These are phyloP conservation scores for Alloplasta piceator DNA, from an alignment of 2,888 invertebrate species.

Conservation along the genomic window DNA sequence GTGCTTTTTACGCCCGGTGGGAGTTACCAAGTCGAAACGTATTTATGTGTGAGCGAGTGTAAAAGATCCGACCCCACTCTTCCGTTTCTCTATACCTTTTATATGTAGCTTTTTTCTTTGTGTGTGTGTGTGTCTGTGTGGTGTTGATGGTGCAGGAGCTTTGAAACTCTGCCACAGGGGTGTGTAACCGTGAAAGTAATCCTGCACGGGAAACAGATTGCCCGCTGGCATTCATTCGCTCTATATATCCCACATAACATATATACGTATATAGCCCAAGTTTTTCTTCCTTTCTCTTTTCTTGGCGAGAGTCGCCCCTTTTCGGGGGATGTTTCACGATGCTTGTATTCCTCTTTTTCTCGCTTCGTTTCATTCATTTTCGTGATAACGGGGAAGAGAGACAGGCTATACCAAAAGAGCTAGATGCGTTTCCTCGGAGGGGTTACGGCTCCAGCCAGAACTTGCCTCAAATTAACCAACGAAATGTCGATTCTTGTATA, in stretches of 20 bases:
- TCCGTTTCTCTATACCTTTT: constrained; percentile 5
- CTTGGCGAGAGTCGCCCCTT: constrained; percentile 75
- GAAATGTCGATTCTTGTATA: constrained; percentile 46
- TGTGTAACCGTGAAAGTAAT: constrained; percentile 81
- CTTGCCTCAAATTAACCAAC: constrained; percentile 44
- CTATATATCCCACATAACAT: constrained; percentile 5
- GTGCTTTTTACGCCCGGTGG: constrained; percentile 73
- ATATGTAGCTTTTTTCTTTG: background rate
- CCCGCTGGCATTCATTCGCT: constrained; percentile 77
- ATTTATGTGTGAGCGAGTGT: constrained; percentile 17
- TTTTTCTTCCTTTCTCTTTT: constrained; percentile 82
- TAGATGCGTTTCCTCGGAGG: constrained; percentile 45
- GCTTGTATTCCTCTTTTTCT: constrained; percentile 56
- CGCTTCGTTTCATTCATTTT: constrained; percentile 63
- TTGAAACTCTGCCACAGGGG: constrained; percentile 75
- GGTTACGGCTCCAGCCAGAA: constrained; percentile 25
- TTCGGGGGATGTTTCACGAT: constrained; percentile 68
- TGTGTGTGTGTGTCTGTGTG: constrained; percentile 46
- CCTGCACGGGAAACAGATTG: constrained; percentile 82
- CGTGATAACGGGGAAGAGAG: constrained; percentile 45
- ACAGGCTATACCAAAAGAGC: constrained; percentile 23
- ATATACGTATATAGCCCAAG: constrained; percentile 19
- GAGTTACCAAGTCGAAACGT: constrained; percentile 64
- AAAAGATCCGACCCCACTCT: constrained; percentile 6
- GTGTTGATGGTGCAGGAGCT: constrained; percentile 53